Conservation (phyloP, 2,888 invertebrate genomes). For the Volucella bombylans region DNA sequence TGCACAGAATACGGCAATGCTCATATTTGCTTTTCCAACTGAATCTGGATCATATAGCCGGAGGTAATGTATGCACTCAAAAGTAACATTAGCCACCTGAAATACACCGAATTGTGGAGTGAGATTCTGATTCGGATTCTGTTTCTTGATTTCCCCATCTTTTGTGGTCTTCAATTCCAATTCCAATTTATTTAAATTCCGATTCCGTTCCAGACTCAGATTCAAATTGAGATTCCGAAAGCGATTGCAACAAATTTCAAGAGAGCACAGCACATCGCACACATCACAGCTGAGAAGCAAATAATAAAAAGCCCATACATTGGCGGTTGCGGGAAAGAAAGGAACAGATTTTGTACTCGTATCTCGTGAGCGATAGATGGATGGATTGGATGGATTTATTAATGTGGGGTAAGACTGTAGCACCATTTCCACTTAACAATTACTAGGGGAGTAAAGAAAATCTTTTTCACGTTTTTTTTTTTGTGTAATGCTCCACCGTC, state of each 20-base stretch:
- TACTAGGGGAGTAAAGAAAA: conserved; percentile 63
- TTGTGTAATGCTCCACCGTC: conserved; percentile 15
- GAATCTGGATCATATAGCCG: neutral
- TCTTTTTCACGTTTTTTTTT: conserved; percentile 44
- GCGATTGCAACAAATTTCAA: conserved; percentile 59
- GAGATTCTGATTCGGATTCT: too few relatives aligned
- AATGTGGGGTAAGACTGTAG: conserved; percentile 61
- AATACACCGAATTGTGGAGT: too few relatives aligned
- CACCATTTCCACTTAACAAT: conserved; percentile 49
- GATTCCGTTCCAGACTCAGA: too few relatives aligned
- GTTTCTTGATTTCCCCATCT: too few relatives aligned
- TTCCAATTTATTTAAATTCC: too few relatives aligned
- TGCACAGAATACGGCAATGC: conserved; percentile 62
- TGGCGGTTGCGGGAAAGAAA: conserved; percentile 53
- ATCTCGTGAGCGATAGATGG: conserved; percentile 28
- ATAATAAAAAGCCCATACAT: conserved; percentile 60
- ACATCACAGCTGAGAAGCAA: conserved; percentile 53
- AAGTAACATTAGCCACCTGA: too few relatives aligned
- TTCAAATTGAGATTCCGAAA: too few relatives aligned
- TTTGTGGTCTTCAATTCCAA: too few relatives aligned
- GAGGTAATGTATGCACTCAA: too few relatives aligned
- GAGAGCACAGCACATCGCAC: conserved; percentile 35
- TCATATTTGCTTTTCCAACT: conserved; percentile 11
- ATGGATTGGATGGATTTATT: neutral
- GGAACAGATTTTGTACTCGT: conserved; percentile 10